Percentiles rank a stretch among this genome's conserved stretches.
Conservation (phyloP, 2,888 invertebrate species). For the Drosophila ezoana region DNA sequence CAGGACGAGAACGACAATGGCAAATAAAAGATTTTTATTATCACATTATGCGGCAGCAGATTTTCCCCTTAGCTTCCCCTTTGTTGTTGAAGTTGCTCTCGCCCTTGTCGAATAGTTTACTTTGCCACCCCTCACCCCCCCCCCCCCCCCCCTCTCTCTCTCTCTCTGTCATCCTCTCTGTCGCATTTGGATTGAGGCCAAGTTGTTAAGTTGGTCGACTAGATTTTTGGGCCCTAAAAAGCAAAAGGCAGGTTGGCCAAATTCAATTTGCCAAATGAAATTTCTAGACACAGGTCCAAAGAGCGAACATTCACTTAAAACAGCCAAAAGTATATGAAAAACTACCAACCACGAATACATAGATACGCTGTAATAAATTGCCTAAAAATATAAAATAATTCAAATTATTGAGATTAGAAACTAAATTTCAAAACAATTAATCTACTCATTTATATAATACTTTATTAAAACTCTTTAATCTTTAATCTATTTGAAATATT, state of each 20-base stretch:
- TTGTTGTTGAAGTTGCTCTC: constrained; percentile 5
- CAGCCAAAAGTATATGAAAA: neutral
- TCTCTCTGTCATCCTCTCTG: neutral
- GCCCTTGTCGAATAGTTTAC: constrained; percentile 45
- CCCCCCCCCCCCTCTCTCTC: neutral
- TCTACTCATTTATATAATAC: too few species aligned
- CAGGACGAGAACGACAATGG: constrained; percentile 51
- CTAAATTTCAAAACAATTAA: too few species aligned
- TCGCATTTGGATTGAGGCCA: constrained; percentile 63
- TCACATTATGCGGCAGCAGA: constrained; percentile 79
- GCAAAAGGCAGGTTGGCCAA: constrained; percentile 67
- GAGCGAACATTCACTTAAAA: constrained; percentile 28
- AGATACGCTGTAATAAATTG: constrained; percentile 22
- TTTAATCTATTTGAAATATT: too few species aligned
- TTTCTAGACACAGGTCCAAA: constrained; percentile 53
- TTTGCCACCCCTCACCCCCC: constrained; percentile 36
- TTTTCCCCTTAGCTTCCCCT: constrained; percentile 43
- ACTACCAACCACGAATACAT: neutral
- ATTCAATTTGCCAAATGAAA: constrained; percentile 79
- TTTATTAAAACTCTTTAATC: too few species aligned
- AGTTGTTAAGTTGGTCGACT: constrained; percentile 49
- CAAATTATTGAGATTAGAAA: too few species aligned
- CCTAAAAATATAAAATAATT: too few species aligned
- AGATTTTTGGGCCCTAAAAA: constrained; percentile 39
- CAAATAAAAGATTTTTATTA: constrained; percentile 80